Evolutionary conservation across 2,888 invertebrate species (phyloP), one percentile per base, ranked within the genome.

Genomic region (Papilio gigon): DNA sequence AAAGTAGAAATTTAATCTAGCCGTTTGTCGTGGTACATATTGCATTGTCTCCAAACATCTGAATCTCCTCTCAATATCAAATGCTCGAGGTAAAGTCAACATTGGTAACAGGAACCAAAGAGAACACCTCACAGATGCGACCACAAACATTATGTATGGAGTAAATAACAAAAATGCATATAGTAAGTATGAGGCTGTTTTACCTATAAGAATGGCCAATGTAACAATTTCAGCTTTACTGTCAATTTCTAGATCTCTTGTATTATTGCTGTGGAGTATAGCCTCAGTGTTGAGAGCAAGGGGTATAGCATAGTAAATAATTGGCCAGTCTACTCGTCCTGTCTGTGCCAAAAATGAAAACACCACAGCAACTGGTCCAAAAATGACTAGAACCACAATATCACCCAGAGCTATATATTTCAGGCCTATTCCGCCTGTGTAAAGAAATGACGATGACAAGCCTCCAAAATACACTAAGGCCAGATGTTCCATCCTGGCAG

Each of bases 331-430:
- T n/a, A 98, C 94, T 72, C 95, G 93, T 4, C 98, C 98, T 0
- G 98, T 97, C 90, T 98, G 98, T 30, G 97, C 95, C 93, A 98
- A 94, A 82, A 97, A 98, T 2, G 98, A 97, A 89, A 98, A 98
- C 20, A 98, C 93, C 22, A 98, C 98, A 25, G 97, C 97, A 25
- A 98, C 95, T 6, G 98, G 98, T 2, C 98, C 98, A 88, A 98
- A 98, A 80, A 98, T 96, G 70, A 98, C 95, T 79, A 98, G 93
- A 78, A 98, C 96, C 74, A 98, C 92, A 65, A 98, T 95, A 89
- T 98, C 98, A 65, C 98, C 98, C 59, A 98, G 91, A 3, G 98
- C 98, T 78, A 98, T 98, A 82, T 98, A 98, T 86, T 98, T 98
- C 68, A 98, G 93, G 70, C 98, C 98, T 77, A 98, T 96, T 60